phyloP scores from a whole-genome alignment of 2,888 invertebrate genomes.

The Chalcis sispes region DNA sequence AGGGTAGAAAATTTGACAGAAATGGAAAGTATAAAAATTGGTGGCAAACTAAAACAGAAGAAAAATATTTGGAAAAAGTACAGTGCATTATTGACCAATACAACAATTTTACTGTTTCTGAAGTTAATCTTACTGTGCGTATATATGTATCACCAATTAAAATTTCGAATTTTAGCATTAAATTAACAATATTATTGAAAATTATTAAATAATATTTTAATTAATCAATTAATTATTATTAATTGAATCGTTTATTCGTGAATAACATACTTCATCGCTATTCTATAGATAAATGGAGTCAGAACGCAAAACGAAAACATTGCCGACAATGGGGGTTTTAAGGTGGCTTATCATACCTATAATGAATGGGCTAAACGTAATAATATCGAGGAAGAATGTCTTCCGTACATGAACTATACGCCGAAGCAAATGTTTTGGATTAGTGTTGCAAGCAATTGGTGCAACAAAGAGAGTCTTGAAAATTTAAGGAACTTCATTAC shows the following conservation, averaged over 20 bases:
- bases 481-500: background rate
- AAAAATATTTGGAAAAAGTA: conserved; percentile 87
- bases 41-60: conserved; percentile 91
- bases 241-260: no score
- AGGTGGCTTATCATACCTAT: conserved; percentile 76
- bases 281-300: conserved; percentile 43
- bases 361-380: conserved; percentile 63
- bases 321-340: conserved; percentile 72
- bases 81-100: conserved; percentile 95
- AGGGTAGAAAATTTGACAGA: conserved; percentile 93
- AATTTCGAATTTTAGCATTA: no score
- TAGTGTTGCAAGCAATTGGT: conserved; percentile 7
- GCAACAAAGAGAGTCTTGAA: background rate
- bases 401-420: background rate
- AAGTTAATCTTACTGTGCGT: conserved; percentile 84
- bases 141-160: no score
- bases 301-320: conserved; percentile 48
- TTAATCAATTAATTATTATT: no score
- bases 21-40: conserved; percentile 93
- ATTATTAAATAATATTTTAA: no score
- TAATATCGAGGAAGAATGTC: background rate
- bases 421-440: conserved; percentile 19
- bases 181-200: no score
- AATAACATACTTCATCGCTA: no score
- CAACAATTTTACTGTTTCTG: conserved; percentile 89